These are phyloP conservation scores for Heterodera carotae DNA, from an alignment of 1,140 invertebrate genomes.

Conservation along the genomic window DNA sequence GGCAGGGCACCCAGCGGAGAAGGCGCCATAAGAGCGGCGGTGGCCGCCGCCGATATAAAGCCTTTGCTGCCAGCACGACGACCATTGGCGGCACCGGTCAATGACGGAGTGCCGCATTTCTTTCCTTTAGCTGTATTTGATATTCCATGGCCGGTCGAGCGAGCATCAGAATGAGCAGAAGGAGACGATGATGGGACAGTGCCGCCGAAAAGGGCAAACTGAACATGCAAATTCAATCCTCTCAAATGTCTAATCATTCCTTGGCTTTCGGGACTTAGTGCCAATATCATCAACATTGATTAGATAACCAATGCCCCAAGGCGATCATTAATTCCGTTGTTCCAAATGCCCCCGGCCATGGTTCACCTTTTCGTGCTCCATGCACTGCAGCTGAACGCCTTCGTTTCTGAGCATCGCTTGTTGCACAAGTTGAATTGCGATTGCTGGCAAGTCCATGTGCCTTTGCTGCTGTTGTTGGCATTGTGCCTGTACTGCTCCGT, in stretches of 20 bases:
- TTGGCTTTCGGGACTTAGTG: too few relatives aligned
- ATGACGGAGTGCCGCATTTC: background rate
- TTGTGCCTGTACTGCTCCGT: background rate
- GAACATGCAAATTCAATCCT: too few relatives aligned
- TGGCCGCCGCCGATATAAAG: slow-evolving; percentile 11
- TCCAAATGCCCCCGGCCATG: too few relatives aligned
- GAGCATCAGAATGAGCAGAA: background rate
- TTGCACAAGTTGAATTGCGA: background rate
- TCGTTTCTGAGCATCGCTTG: slow-evolving; percentile 11
- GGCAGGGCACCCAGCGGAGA: slow-evolving; percentile 22
- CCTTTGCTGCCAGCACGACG: slow-evolving; percentile 12
- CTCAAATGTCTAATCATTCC: too few relatives aligned
- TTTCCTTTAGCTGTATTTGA: background rate
- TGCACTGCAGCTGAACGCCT: background rate
- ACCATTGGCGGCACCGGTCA: background rate
- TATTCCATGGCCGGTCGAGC: background rate
- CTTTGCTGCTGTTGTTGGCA: background rate
- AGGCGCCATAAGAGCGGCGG: slow-evolving; percentile 22
- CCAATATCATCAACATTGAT: too few relatives aligned
- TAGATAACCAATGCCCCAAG: too few relatives aligned
- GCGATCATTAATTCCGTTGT: too few relatives aligned
- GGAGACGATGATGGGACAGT: background rate
- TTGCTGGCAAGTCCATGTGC: slow-evolving; percentile 7
- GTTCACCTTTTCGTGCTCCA: background rate
- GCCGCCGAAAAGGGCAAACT: background rate